A percentile compares a stretch with the other conserved stretches of the same genome.
phyloP scores from a whole-genome alignment of 1,140 invertebrate genomes.

The Batillaria attramentaria region DNA sequence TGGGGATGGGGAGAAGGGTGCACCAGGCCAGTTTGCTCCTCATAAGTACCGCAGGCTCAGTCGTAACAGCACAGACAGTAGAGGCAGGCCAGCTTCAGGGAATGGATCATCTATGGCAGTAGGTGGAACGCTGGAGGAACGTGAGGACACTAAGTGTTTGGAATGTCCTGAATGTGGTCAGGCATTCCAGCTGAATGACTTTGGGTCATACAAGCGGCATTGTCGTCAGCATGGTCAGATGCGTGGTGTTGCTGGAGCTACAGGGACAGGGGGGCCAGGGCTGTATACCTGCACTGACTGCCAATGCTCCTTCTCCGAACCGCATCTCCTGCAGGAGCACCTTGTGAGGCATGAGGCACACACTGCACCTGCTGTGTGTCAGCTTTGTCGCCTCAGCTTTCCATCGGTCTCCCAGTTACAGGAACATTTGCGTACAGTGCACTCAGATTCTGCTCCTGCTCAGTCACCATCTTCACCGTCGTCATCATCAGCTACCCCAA shows the following conservation, averaged over 20 bases:
- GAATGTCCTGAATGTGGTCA: constrained; percentile 64
- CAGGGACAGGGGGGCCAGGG: constrained; percentile 36
- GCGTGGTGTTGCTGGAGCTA: constrained; percentile 1
- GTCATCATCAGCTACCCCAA: not conserved
- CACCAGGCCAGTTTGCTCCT: not conserved
- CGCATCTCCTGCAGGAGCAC: constrained; percentile 46
- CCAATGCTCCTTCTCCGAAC: constrained; percentile 47
- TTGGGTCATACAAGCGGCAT: constrained; percentile 68
- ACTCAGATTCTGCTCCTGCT: constrained; percentile 1
- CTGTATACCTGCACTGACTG: constrained; percentile 50
- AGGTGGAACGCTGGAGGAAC: constrained; percentile 19
- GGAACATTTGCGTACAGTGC: constrained; percentile 36
- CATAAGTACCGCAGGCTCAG: constrained; percentile 7
- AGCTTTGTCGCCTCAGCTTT: constrained; percentile 23
- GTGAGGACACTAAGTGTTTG: constrained; percentile 55
- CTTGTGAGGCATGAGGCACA: constrained; percentile 34
- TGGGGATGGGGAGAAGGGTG: not conserved
- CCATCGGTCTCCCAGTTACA: constrained; percentile 19
- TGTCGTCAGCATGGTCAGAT: constrained; percentile 60
- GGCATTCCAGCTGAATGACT: constrained; percentile 67
- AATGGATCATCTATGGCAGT: not conserved
- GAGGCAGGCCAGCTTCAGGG: not conserved
- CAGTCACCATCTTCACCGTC: not conserved
- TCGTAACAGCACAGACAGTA: constrained; percentile 16
- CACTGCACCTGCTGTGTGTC: constrained; percentile 41